Base-by-base conservation (phyloP, 2,888 invertebrate species). In the Lutraria lutraria region DNA sequence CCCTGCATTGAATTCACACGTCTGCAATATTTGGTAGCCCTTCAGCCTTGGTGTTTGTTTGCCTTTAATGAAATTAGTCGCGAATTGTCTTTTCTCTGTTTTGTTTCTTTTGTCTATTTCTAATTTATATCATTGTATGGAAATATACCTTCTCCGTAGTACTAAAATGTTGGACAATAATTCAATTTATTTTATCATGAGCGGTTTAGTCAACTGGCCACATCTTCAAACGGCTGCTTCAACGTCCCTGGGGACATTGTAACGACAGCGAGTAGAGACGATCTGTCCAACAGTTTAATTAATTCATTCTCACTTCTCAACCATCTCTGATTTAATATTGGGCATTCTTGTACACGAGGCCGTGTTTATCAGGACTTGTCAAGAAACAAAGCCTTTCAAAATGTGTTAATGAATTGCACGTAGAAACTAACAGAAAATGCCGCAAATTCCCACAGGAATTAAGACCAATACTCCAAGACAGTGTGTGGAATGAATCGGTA, bases 381-480 rank as follows among this genome's bases (percentile, higher is more conserved):
- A 25, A 25, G 25, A 76, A 76, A 76, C 76, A 76, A 76, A 76
- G 31, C 76, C 25, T 4, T 13, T 6, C 19, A 76, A 29, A 76
- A 76, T 34, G 76, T 19, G 76, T 76, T 76, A 76, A 76, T 76
- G 76, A 34, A 76, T 31, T 76, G 3, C 25, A 76, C 76, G 29
- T 34, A 19, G 76, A 31, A 31, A 76, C 31, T 34, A 76, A 4
- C 31, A 34, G 76, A 76, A 76, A 76, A 76, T 15, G 16, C 31
- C 13, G 31, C 31, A 19, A 76, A 16, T 6, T 76, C 76, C 76
- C 76, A 3, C 16, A 34, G 76, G 76, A 76, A 15, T 19, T 31
- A 34, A 19, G 34, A 76, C 31, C 31, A 76, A 76, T 76, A 76
- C 34, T 29, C 31, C 31, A 76, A 76, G 76, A 76, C 76, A 31